Percentiles rank a stretch among this genome's conserved stretches.
Conservation (phyloP, 1,140 invertebrate species). For the Pogonognathellus flavescens region DNA sequence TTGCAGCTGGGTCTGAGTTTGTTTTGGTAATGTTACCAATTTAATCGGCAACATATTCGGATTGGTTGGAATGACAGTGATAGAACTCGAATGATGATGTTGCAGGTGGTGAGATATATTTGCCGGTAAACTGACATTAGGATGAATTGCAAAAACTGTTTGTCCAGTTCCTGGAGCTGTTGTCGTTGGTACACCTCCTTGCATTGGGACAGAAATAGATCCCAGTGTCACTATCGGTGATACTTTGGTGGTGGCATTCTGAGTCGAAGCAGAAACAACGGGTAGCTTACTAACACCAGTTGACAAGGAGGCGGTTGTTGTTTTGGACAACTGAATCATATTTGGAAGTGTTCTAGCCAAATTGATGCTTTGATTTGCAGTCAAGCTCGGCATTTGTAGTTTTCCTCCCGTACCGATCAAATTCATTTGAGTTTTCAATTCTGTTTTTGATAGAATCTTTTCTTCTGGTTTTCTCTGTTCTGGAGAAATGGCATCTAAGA, state of each 20-base stretch:
- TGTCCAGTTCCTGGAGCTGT: slow-evolving; percentile 1
- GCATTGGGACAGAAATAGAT: slow-evolving; percentile 17
- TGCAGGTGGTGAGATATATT: slow-evolving; percentile 57
- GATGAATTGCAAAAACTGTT: slow-evolving; percentile 64
- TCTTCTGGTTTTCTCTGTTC: neutral
- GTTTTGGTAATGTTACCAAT: slow-evolving; percentile 69
- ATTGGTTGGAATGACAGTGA: slow-evolving; percentile 62
- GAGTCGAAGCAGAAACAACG: neutral
- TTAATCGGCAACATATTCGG: slow-evolving; percentile 70
- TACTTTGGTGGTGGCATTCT: neutral
- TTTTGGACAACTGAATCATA: slow-evolving; percentile 60
- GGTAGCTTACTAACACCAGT: slow-evolving; percentile 24
- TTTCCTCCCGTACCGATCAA: slow-evolving; percentile 4
- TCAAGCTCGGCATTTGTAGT: neutral
- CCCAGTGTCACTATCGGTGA: slow-evolving; percentile 18
- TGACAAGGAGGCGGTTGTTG: neutral
- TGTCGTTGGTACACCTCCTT: slow-evolving; percentile 1
- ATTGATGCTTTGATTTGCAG: slow-evolving; percentile 41
- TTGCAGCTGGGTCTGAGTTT: slow-evolving; percentile 54
- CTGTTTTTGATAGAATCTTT: slow-evolving; percentile 7
- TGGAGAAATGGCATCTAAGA: neutral
- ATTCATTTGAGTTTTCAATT: slow-evolving; percentile 50
- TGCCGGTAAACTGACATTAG: slow-evolving; percentile 56
- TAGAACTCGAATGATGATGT: slow-evolving; percentile 38
- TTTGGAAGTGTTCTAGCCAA: slow-evolving; percentile 52